These are phyloP conservation scores for Glareola pratincola DNA, from an alignment of 2,113 vertebrate species.

Conservation along the genomic window DNA sequence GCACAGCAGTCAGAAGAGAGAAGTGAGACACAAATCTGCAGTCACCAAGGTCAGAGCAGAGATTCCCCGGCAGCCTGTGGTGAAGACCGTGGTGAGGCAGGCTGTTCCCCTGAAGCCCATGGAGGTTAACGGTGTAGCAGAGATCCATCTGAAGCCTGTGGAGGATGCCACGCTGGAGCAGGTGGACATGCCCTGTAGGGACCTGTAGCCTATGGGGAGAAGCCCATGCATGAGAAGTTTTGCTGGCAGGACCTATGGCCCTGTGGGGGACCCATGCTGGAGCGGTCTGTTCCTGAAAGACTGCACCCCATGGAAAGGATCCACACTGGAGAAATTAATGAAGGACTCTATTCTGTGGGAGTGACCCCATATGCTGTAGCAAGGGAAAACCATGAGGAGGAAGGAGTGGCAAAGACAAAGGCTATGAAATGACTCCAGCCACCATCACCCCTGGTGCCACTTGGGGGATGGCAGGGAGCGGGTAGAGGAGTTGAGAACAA, in stretches of 20 bases:
- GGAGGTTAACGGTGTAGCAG: not conserved
- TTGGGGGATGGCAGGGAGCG: too few species aligned
- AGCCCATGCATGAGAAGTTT: not conserved
- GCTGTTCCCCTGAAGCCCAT: not conserved
- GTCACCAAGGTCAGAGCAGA: not conserved
- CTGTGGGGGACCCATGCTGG: accelerated
- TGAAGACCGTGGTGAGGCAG: not conserved
- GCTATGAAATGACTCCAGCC: not conserved
- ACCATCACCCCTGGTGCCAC: accelerated
- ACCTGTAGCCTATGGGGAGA: not conserved
- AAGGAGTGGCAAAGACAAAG: accelerated
- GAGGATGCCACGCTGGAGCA: not conserved
- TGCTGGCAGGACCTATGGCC: not conserved
- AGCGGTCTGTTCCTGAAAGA: not conserved
- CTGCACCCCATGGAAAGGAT: not conserved
- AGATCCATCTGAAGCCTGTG: not conserved
- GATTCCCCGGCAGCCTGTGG: not conserved
- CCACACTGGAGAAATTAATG: accelerated
- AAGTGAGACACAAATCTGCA: not conserved
- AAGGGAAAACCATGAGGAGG: not conserved
- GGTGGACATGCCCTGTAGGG: not conserved
- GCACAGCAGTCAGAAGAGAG: not conserved
- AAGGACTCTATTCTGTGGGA: not conserved
- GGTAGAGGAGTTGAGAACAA: not conserved
- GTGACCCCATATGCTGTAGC: not conserved